Percentiles rank a stretch among this genome's conserved stretches.
These are phyloP conservation scores for Podarcis muralis DNA, from an alignment of 2,113 vertebrate genomes.

Conservation along the genomic window DNA sequence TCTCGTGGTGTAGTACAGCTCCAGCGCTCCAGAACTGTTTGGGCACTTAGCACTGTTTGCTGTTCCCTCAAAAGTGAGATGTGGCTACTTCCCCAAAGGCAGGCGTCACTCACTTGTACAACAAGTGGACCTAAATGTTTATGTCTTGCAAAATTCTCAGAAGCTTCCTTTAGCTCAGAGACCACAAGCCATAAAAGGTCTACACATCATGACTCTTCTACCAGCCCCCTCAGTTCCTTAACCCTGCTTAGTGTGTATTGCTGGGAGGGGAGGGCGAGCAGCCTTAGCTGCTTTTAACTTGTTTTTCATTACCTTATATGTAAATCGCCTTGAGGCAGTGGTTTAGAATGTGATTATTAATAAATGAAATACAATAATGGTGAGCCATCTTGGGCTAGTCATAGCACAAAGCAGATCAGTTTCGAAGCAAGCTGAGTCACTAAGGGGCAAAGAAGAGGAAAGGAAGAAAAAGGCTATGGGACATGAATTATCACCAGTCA, in stretches of 20 bases:
- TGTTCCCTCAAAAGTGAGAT: not conserved
- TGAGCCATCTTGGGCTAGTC: not conserved
- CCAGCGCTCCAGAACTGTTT: not conserved
- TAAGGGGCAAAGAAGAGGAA: not conserved
- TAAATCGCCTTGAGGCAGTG: too few relatives aligned
- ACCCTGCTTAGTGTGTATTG: not conserved
- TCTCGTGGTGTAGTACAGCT: not conserved
- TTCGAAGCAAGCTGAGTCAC: not conserved
- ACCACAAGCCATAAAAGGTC: not conserved
- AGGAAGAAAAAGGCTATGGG: not conserved
- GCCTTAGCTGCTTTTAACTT: too few relatives aligned
- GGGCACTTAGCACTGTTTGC: not conserved
- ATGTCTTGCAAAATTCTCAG: not conserved
- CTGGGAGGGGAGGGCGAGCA: not conserved
- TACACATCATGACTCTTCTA: not conserved
- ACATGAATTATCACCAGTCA: not conserved
- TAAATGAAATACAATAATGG: too few relatives aligned
- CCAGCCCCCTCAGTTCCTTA: not conserved
- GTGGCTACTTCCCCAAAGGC: not conserved
- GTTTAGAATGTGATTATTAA: too few relatives aligned
- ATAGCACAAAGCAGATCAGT: too few relatives aligned
- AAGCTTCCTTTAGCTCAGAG: not conserved
- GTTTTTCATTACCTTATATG: too few relatives aligned
- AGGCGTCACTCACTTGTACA: not conserved
- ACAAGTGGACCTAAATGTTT: not conserved